A percentile compares a stretch with the other conserved stretches of the same genome.
Evolutionary conservation across 1,140 invertebrate species (phyloP).

Genomic region (Drosophila takahashii): DNA sequence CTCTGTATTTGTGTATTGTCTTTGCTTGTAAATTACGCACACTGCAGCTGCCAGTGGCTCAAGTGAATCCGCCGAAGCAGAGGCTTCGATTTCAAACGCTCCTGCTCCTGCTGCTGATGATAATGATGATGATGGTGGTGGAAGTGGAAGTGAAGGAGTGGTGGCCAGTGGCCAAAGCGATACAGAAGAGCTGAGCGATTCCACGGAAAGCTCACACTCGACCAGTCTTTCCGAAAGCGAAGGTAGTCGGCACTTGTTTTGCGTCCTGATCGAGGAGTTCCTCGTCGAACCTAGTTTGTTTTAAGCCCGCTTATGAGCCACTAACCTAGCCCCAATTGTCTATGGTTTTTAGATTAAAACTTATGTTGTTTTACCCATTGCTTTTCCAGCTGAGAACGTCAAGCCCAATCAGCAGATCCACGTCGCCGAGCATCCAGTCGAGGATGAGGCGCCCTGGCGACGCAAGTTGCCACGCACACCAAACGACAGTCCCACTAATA

Average conservation of each 20-base stretch:
- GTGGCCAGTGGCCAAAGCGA: constrained; percentile 59
- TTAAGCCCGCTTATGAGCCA: constrained; percentile 47
- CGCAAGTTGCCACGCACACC: constrained; percentile 73
- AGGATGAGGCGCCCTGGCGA: constrained; percentile 84
- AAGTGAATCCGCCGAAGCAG: constrained; percentile 29
- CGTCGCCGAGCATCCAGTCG: constrained; percentile 61
- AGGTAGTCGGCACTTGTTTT: constrained; percentile 68
- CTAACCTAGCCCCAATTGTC: constrained; percentile 8
- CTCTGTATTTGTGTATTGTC: constrained; percentile 71
- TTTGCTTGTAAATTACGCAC: constrained; percentile 74
- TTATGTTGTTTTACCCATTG: constrained; percentile 15
- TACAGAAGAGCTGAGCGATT: constrained; percentile 83
- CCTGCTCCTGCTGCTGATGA: constrained; percentile 37
- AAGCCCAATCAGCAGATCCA: constrained; percentile 70
- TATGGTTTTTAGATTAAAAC: not conserved
- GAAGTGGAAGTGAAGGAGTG: constrained; percentile 3
- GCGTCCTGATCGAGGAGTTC: constrained; percentile 13
- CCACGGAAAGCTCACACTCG: constrained; percentile 84
- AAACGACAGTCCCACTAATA: constrained; percentile 84
- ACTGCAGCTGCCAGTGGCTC: constrained; percentile 75
- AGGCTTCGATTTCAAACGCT: constrained; percentile 14
- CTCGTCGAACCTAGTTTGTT: constrained; percentile 20
- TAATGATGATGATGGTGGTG: constrained; percentile 12
- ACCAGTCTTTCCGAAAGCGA: constrained; percentile 79
- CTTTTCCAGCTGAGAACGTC: constrained; percentile 66